Evolutionary conservation across 2,113 vertebrate genomes (phyloP).

Genomic region (Megaceryle maxima): DNA sequence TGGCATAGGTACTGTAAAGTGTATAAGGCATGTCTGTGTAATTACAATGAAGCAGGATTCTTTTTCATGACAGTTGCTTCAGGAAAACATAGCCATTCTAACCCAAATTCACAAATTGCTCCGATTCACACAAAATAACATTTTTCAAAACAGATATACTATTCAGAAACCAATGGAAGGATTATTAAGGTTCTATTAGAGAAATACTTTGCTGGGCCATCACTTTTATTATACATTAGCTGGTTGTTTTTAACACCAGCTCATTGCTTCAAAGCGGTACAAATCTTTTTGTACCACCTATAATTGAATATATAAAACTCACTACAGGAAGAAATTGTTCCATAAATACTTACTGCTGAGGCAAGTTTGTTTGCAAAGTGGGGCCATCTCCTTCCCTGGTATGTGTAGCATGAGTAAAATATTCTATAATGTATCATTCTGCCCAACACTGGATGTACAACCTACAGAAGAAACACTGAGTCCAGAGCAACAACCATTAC

Average conservation of each 20-base stretch:
- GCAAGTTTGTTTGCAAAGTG: background rate
- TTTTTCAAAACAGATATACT: background rate
- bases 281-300: background rate
- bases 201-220: background rate
- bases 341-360: background rate
- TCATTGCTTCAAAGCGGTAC: background rate
- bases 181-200: background rate
- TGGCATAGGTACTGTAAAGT: slow-evolving; percentile 5
- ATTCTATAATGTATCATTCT: background rate
- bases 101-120: background rate
- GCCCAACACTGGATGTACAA: background rate
- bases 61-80: background rate
- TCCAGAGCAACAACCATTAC: background rate
- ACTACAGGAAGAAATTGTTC: background rate
- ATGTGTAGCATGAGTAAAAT: background rate
- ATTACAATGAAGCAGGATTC: background rate
- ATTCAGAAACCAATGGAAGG: background rate
- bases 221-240: background rate
- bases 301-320: background rate
- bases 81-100: background rate
- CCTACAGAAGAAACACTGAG: background rate
- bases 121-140: background rate
- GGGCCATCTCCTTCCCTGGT: background rate
- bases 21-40: background rate
- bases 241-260: background rate